Evolutionary conservation across 2,113 vertebrate genomes (phyloP).

Genomic region (Grammomys dolichurus): DNA sequence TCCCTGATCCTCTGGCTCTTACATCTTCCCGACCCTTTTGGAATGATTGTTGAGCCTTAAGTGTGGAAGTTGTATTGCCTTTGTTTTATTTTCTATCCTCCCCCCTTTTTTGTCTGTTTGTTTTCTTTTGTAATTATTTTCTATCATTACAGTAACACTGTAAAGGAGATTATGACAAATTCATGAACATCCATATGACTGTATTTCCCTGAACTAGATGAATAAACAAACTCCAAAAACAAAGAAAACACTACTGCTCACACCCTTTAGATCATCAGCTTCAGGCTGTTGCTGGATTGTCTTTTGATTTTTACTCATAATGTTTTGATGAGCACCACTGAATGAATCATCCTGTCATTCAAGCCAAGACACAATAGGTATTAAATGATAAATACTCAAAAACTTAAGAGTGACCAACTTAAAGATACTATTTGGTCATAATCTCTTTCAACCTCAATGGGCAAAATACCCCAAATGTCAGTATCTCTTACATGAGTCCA

Average conservation of each 20-base stretch:
- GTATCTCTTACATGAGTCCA: not conserved
- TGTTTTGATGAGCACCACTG: not conserved
- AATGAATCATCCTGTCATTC: slow-evolving; percentile 61
- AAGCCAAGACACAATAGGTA: not conserved
- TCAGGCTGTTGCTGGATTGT: slow-evolving; percentile 24
- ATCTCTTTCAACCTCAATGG: not conserved
- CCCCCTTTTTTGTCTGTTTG: not conserved
- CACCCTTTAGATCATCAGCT: slow-evolving; percentile 53
- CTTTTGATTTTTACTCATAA: not conserved
- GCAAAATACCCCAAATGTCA: not conserved
- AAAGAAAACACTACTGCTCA: slow-evolving; percentile 51
- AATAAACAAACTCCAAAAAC: slow-evolving; percentile 45
- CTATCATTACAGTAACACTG: not conserved
- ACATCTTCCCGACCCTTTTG: not conserved
- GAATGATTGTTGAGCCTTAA: not conserved
- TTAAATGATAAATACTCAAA: not conserved
- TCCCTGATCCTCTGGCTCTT: not conserved
- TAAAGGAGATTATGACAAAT: slow-evolving; percentile 15
- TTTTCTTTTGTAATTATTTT: not conserved
- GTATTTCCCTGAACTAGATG: not conserved
- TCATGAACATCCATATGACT: not conserved
- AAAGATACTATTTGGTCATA: not conserved
- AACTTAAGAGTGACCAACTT: not conserved
- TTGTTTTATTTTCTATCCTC: not conserved
- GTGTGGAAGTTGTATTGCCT: not conserved